phyloP scores from a whole-genome alignment of 2,797 vertebrate genomes.

The Cryptoprocta ferox region DNA sequence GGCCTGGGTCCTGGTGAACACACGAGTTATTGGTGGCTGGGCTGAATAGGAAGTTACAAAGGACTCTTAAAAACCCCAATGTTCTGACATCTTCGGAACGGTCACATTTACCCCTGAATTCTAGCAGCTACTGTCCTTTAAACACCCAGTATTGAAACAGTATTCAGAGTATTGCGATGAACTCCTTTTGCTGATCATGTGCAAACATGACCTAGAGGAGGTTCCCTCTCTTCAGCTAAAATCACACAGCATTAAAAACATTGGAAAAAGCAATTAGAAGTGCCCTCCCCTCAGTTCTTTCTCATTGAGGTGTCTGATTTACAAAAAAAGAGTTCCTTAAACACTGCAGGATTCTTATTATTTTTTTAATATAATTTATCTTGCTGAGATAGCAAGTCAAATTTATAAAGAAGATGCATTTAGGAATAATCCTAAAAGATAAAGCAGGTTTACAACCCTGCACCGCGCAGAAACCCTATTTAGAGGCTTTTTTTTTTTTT shows the following conservation, averaged over 20 bases:
- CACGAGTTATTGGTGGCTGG: conserved; percentile 50
- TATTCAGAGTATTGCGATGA: conserved; percentile 80
- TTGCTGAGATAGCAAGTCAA: conserved; percentile 89
- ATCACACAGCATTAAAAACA: conserved; percentile 85
- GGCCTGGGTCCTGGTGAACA: conserved; percentile 62
- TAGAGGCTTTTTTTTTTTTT: conserved; percentile 80
- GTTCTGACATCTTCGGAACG: conserved; percentile 54
- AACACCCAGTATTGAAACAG: conserved; percentile 80
- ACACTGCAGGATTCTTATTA: conserved; percentile 87
- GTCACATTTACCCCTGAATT: conserved; percentile 71
- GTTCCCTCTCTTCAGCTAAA: conserved; percentile 86
- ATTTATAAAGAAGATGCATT: conserved; percentile 90
- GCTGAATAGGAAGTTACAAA: conserved; percentile 59
- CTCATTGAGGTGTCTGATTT: conserved; percentile 89
- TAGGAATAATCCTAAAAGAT: conserved; percentile 92
- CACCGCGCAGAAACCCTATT: conserved; percentile 87
- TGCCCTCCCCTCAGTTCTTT: conserved; percentile 84
- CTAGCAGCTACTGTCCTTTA: conserved; percentile 78
- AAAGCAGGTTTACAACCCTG: conserved; percentile 88
- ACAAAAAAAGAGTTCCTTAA: conserved; percentile 88
- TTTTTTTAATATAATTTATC: conserved; percentile 89
- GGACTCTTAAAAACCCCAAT: conserved; percentile 49
- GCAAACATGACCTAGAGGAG: conserved; percentile 86
- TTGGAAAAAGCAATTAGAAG: conserved; percentile 84
- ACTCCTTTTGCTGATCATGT: conserved; percentile 82